Percentiles rank a stretch among this genome's conserved stretches.
These are phyloP conservation scores for Otis tarda DNA, from an alignment of 2,113 vertebrate species.

Conservation along the genomic window DNA sequence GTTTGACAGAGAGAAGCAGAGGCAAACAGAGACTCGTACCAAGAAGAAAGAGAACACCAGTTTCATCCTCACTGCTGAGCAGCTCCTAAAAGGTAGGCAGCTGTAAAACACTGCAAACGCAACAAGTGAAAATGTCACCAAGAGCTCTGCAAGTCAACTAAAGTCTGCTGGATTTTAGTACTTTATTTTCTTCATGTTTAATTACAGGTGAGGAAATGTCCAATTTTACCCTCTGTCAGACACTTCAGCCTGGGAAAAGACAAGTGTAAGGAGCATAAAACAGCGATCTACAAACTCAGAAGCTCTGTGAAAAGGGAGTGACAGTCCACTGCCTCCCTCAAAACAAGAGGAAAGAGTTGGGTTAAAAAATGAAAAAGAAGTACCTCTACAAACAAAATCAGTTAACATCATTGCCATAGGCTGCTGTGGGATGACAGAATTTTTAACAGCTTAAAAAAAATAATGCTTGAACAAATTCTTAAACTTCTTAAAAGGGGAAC, in stretches of 20 bases:
- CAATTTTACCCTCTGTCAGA: not conserved
- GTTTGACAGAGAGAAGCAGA: not conserved
- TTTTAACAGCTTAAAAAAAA: not conserved
- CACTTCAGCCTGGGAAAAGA: not conserved
- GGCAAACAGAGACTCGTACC: not conserved
- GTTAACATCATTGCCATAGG: not conserved
- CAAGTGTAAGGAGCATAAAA: not conserved
- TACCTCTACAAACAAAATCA: not conserved
- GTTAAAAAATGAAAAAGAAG: not conserved
- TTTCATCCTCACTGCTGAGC: not conserved
- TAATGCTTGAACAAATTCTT: not conserved
- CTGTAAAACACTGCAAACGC: not conserved
- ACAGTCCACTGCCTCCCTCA: not conserved
- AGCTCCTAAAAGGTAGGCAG: not conserved
- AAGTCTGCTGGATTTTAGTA: not conserved
- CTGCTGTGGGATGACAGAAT: not conserved
- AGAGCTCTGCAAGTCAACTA: not conserved
- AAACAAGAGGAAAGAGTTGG: not conserved
- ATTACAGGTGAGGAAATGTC: not conserved
- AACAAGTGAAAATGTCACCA: not conserved
- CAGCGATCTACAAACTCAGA: not conserved
- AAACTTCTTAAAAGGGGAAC: not conserved
- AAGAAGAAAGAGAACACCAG: not conserved
- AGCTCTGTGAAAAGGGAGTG: not conserved
- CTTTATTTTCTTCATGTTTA: not conserved